Evolutionary conservation across 1,140 invertebrate genomes (phyloP).

Genomic region (Ostrea denselamellosa): DNA sequence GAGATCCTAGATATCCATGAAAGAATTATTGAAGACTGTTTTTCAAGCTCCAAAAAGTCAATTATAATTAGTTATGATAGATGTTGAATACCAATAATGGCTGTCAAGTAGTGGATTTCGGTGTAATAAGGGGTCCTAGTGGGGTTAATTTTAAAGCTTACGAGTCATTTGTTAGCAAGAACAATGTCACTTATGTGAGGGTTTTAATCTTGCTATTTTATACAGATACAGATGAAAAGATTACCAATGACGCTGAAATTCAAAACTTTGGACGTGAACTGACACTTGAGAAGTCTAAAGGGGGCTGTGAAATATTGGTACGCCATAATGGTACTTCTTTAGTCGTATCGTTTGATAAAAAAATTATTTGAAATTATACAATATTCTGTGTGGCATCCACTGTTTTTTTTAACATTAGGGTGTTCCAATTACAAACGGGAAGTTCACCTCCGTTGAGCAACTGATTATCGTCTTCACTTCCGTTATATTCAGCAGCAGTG

Average conservation of each 20-base stretch:
- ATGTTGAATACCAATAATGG: no score
- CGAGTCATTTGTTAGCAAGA: no score
- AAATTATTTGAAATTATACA: neutral
- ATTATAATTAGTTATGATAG: no score
- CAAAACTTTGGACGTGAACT: conserved; percentile 33
- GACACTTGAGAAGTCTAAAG: conserved; percentile 46
- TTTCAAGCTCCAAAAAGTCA: no score
- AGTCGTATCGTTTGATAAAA: neutral
- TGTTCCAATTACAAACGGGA: neutral
- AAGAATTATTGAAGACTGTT: no score
- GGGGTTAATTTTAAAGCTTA: no score
- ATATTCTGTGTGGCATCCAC: neutral
- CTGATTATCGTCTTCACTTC: neutral
- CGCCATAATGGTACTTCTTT: neutral
- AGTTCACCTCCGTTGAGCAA: neutral
- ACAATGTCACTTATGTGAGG: no score
- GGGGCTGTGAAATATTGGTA: conserved; percentile 59
- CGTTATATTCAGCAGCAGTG: conserved; percentile 21
- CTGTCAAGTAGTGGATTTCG: no score
- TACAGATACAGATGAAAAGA: neutral
- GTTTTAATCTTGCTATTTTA: neutral
- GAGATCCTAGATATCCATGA: no score
- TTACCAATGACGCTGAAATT: neutral
- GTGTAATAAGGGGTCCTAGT: no score
- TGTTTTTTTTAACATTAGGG: neutral